phyloP scores from a whole-genome alignment of 1,140 invertebrate genomes.

The Tetragonula clypearis region DNA sequence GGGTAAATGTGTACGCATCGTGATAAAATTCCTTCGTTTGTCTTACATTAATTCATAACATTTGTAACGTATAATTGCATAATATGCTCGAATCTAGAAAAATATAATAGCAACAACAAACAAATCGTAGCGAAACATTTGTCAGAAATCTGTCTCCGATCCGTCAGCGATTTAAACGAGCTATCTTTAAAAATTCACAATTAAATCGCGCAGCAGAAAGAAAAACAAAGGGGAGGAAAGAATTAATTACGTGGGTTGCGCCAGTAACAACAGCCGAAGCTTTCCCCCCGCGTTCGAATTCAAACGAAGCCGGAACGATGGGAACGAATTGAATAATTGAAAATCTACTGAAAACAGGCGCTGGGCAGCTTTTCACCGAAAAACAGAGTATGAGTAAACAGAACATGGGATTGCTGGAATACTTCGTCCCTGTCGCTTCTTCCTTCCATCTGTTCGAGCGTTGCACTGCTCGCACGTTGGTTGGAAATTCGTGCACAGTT shows the following conservation, averaged over 20 bases:
- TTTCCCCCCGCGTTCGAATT: background rate
- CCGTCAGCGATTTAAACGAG: background rate
- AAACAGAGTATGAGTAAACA: background rate
- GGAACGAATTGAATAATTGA: background rate
- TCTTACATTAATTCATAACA: no score
- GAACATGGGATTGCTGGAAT: background rate
- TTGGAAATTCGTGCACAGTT: background rate
- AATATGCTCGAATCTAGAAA: no score
- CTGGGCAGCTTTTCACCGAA: background rate
- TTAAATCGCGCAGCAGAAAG: background rate
- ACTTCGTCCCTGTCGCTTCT: background rate
- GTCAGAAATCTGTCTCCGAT: background rate
- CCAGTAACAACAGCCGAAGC: background rate
- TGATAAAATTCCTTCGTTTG: no score
- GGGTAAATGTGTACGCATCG: no score
- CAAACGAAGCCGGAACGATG: background rate
- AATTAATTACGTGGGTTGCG: background rate
- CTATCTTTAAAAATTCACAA: background rate
- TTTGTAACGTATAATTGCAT: no score
- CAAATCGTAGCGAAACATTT: background rate
- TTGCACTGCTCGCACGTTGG: no score
- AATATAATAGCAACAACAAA: no score
- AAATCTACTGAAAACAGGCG: background rate
- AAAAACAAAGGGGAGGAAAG: background rate
- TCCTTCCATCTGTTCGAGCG: background rate